These are phyloP conservation scores for Leptinotarsa texana DNA, from an alignment of 1,140 invertebrate species.

Conservation along the genomic window DNA sequence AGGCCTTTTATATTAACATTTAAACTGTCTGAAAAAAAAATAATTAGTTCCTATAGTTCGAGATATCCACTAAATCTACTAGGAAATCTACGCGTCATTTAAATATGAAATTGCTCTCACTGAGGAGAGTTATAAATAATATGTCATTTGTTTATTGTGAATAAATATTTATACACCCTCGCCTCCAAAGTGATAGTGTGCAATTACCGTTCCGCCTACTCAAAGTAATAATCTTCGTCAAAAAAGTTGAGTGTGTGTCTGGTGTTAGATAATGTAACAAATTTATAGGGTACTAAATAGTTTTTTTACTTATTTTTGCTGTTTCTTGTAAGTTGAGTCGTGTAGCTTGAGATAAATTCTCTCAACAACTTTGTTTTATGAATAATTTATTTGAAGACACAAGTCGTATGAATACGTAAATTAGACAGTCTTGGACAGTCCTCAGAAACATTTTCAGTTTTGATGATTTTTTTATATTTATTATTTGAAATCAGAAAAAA, in stretches of 20 bases:
- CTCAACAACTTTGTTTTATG: background rate
- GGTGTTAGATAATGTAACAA: conserved; percentile 8
- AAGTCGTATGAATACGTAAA: no score
- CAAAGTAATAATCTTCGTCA: background rate
- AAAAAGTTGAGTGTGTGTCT: background rate
- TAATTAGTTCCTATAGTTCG: conserved; percentile 1
- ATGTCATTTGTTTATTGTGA: background rate
- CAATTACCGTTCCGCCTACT: background rate
- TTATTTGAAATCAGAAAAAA: no score
- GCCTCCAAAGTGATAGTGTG: background rate
- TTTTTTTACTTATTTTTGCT: background rate
- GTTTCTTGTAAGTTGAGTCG: no score
- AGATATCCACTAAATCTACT: background rate
- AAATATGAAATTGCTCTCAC: background rate
- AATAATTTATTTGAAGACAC: no score
- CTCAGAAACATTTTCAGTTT: no score
- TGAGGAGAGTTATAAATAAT: background rate
- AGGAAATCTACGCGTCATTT: background rate
- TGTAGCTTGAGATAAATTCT: background rate
- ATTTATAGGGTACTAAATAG: conserved; percentile 6
- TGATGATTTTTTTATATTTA: no score
- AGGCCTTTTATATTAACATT: background rate
- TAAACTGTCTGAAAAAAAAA: background rate
- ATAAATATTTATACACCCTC: background rate
- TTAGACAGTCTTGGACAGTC: no score